Percentiles rank a stretch among this genome's conserved stretches.
phyloP scores from a whole-genome alignment of 2,113 vertebrate species.

The Azemiops feae region DNA sequence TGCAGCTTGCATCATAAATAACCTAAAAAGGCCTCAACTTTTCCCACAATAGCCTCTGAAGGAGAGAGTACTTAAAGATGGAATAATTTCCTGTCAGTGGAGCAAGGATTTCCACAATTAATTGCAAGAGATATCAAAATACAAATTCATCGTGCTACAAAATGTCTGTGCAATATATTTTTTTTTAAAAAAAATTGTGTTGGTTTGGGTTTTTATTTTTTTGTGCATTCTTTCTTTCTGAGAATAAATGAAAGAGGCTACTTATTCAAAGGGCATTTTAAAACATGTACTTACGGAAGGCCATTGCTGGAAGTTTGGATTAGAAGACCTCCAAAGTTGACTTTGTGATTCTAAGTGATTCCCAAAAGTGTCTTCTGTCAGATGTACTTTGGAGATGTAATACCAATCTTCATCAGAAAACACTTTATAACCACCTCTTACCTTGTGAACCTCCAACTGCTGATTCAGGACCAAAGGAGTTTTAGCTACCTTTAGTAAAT shows the following conservation, averaged over 20 bases:
- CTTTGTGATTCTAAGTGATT: not conserved
- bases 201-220: not conserved
- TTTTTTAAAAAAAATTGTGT: not conserved
- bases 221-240: not conserved
- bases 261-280: not conserved
- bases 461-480: not conserved
- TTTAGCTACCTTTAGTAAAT: not conserved
- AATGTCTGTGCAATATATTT: not conserved
- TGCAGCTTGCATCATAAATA: conserved; percentile 71
- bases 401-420: not conserved
- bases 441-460: not conserved
- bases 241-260: not conserved
- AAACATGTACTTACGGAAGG: not conserved
- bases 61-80: conserved; percentile 48
- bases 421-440: not conserved
- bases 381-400: not conserved
- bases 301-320: not conserved
- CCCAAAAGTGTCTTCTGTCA: not conserved
- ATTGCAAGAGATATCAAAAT: conserved; percentile 32
- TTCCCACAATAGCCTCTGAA: conserved; percentile 55
- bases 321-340: too few species aligned
- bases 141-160: not conserved
- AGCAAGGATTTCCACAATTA: conserved; percentile 30
- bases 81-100: conserved; percentile 42
- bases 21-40: conserved; percentile 68